These are phyloP conservation scores for Leucoraja ocellata DNA, from an alignment of 2,797 vertebrate genomes.

Conservation along the genomic window DNA sequence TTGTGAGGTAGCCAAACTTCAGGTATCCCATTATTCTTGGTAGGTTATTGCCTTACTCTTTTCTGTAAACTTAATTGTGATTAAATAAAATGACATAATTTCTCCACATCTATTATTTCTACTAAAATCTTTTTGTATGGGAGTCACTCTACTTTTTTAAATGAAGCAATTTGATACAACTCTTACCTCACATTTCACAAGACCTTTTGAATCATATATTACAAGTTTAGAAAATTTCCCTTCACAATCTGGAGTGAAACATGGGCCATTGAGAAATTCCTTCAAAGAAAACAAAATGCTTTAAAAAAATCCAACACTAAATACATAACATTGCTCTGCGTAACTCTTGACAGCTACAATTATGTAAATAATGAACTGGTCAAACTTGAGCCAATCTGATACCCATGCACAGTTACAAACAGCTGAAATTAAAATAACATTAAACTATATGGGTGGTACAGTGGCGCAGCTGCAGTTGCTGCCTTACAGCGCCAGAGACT, in stretches of 20 bases:
- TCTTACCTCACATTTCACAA: constrained; percentile 81
- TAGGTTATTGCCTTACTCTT: background rate
- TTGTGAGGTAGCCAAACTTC: background rate
- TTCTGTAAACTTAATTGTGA: background rate
- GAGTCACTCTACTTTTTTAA: background rate
- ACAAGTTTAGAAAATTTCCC: constrained; percentile 75
- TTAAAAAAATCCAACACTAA: background rate
- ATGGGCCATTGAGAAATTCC: constrained; percentile 77
- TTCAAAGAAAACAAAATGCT: constrained; percentile 47
- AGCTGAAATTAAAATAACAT: too few relatives aligned
- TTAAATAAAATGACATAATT: background rate
- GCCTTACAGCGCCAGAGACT: too few relatives aligned
- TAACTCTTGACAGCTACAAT: background rate
- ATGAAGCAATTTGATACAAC: background rate
- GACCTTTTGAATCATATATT: constrained; percentile 71
- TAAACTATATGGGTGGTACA: too few relatives aligned
- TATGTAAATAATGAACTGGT: background rate
- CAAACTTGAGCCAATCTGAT: too few relatives aligned
- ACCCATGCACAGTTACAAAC: too few relatives aligned
- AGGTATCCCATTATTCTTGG: background rate
- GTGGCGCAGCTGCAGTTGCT: too few relatives aligned
- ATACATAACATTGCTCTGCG: background rate
- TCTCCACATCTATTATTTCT: background rate
- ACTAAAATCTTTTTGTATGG: background rate
- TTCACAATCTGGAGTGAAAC: constrained; percentile 84